Evolutionary conservation across 2,113 vertebrate species (phyloP), one percentile per base, ranked within the genome.

Genomic region (Antennarius striatus): DNA sequence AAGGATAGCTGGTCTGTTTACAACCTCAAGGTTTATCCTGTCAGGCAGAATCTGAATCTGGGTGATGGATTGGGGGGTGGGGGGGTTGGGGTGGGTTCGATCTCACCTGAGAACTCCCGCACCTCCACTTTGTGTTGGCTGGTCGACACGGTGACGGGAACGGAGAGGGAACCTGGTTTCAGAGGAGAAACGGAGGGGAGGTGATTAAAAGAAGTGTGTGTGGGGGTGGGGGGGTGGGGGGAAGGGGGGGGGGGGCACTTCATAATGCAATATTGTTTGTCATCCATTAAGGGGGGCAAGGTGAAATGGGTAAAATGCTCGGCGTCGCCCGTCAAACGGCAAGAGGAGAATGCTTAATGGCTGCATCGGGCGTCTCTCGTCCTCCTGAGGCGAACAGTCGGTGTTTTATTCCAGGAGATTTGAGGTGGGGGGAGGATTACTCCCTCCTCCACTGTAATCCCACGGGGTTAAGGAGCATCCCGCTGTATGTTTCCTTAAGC

Each of bases 41-140:
- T 68, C 75, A 71, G 45, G 40, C 42, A 49, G 48, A 64, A 75
- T 55, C 36, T 63, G 58, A 71, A 51, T 14, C 10, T 6, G 13
- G 1, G 45, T 45, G 15, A 1, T 48, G 10, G 32, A n/a, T 22
- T 8, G 46, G 13, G 12, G 8, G 11, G 8, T 10, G 9, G 6
- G 5, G 57, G 0, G 63, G 53, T 11, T 4, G 32, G 32, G 32
- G 49, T 4, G 66, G 57, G 10, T 17, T 39, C 15, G 2, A 15
- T 17, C 63, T 89, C 74, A 92, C 93, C 91, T 85, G 72, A 54
- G 50, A 69, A 57, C 86, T 94, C 92, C 1, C 5, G 71, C 63
- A 90, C 93, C 61, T 92, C 81, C 82, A 94, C 92, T 46, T 42
- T 77, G 48, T 77, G 66, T 1, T 0, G 80, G 49, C 11, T 77